Evolutionary conservation across 1,140 invertebrate genomes (phyloP), one percentile per base, ranked within the genome.

Genomic region (Drosophila biarmipes): DNA sequence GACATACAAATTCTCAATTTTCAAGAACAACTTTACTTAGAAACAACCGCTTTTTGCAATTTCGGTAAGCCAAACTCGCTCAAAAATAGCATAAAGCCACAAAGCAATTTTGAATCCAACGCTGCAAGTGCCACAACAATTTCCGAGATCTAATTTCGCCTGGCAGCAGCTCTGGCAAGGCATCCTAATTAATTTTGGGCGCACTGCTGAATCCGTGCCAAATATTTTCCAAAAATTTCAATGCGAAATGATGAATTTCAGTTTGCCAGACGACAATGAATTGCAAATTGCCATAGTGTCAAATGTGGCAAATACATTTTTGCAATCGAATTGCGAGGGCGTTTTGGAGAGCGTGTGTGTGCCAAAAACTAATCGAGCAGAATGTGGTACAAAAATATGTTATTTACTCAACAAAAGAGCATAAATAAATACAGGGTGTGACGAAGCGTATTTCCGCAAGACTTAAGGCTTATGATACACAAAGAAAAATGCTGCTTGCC

Each of bases 361-460:
- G 43, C 40, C 38, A 46, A 54, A 35, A 72, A 58, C 75, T 78
- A 78, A 78, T 78, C 40, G 76, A 53, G 76, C 59, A 11, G 38
- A 74, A 74, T 74, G 31, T 48, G 34, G 24, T 27, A 14, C 21
- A 54, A 69, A 48, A 38, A 24, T 69, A 38, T 69, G 40, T 67
- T 68, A 45, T 54, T 68, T 21, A 34, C 24, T 15, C 12, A 34
- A 31, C 35, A 51, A 43, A 48, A 58, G 27, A 37, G 35, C 14
- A 45, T 2, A 34, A 35, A 45, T 42, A 38, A 52, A 54, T 78
- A 58, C 45, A 68, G 68, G 62, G 69, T 59, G 64, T 19, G 42
- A 15, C 15, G 21, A 5, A 12, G n/a, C 12, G 19, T 21, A 14
- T 43, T 4, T 2, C 2, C 17, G 17, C 57, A n/a, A 15, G 17